These are phyloP conservation scores for Antennarius striatus DNA, from an alignment of 2,113 vertebrate genomes.

Conservation along the genomic window DNA sequence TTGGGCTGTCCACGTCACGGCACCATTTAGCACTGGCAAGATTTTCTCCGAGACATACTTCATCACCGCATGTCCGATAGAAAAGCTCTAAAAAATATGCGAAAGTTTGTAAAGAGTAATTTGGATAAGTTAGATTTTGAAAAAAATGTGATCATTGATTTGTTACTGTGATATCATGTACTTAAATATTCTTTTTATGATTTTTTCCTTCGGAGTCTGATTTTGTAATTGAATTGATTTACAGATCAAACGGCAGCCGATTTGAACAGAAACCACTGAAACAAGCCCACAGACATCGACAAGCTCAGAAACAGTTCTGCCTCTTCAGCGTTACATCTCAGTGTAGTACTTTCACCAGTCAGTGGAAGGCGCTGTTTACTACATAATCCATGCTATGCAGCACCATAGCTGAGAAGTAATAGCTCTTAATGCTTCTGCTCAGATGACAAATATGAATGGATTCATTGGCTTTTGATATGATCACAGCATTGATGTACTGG, in stretches of 20 bases:
- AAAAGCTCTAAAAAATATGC: neutral
- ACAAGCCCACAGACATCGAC: neutral
- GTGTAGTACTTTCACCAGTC: conserved; percentile 69
- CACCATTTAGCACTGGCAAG: conserved; percentile 70
- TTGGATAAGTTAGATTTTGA: too few species aligned
- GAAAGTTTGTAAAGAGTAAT: neutral
- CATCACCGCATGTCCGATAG: conserved; percentile 28
- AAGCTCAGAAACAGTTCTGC: conserved; percentile 1
- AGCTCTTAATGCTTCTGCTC: conserved; percentile 20
- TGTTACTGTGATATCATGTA: neutral
- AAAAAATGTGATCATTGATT: too few species aligned
- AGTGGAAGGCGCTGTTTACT: conserved; percentile 77
- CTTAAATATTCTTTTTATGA: neutral
- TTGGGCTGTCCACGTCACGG: conserved; percentile 52
- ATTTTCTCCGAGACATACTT: conserved; percentile 57
- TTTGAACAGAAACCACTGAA: neutral
- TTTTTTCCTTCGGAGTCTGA: too few species aligned
- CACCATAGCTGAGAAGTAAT: conserved; percentile 11
- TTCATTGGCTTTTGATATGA: conserved; percentile 11
- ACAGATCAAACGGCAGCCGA: neutral
- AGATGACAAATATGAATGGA: conserved; percentile 15
- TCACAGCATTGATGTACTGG: conserved; percentile 1
- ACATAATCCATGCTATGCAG: conserved; percentile 53
- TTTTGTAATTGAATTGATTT: neutral
- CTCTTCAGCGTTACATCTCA: conserved; percentile 13